These are phyloP conservation scores for Brachyopa scutellaris DNA, from an alignment of 2,888 invertebrate species.

Conservation along the genomic window DNA sequence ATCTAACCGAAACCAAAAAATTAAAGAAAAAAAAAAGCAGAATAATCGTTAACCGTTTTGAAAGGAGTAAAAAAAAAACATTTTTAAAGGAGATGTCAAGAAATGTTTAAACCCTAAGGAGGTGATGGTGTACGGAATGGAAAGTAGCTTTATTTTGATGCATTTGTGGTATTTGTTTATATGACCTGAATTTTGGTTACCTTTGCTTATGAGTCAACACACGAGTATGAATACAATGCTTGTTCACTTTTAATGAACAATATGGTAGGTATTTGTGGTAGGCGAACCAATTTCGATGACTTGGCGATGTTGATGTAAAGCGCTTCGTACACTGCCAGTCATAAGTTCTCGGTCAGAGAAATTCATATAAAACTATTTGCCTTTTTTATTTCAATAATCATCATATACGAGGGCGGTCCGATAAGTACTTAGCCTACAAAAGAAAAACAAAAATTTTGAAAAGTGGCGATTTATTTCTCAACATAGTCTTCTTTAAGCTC, in stretches of 20 bases:
- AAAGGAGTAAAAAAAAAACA: neutral
- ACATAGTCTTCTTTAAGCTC: too few relatives aligned
- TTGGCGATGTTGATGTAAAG: too few relatives aligned
- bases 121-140: neutral
- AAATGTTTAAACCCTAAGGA: neutral
- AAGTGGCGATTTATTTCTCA: too few relatives aligned
- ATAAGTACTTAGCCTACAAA: too few relatives aligned
- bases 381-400: too few relatives aligned
- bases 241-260: constrained; percentile 4
- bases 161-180: constrained; percentile 12
- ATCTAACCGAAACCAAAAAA: constrained; percentile 6
- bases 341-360: too few relatives aligned
- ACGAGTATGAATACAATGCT: neutral
- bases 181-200: constrained; percentile 12
- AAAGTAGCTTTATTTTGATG: neutral
- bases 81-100: constrained; percentile 17
- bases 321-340: too few relatives aligned
- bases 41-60: neutral
- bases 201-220: neutral
- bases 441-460: too few relatives aligned
- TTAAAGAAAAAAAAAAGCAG: neutral
- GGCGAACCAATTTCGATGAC: neutral
- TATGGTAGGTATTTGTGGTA: neutral
- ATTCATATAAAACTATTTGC: too few relatives aligned
- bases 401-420: too few relatives aligned